Conservation (phyloP, 1,140 invertebrate genomes). For the Zaprionus ornatus region DNA sequence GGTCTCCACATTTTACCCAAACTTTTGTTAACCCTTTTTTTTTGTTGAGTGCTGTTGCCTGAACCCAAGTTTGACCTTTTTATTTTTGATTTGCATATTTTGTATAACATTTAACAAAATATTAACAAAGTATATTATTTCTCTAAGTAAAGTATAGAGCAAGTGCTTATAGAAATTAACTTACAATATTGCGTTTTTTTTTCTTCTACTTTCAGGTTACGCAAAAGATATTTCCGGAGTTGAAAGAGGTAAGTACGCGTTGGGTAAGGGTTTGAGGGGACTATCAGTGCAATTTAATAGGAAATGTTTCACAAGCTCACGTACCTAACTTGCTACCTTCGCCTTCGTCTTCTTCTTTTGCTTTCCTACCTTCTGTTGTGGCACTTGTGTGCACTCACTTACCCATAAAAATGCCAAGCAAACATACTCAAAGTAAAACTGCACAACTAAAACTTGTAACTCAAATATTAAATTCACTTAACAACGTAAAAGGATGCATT, state of each 20-base stretch:
- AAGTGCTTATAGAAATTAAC: slow-evolving; percentile 44
- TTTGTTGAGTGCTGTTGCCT: slow-evolving; percentile 1
- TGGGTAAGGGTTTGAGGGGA: background rate
- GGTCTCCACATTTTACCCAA: slow-evolving; percentile 9
- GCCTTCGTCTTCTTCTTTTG: background rate
- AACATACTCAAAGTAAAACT: slow-evolving; percentile 12
- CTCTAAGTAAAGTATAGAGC: background rate
- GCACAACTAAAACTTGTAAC: slow-evolving; percentile 10
- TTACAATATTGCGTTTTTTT: slow-evolving; percentile 29
- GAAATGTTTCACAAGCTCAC: slow-evolving; percentile 11
- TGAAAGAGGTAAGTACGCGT: slow-evolving; percentile 79
- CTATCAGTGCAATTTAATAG: slow-evolving; percentile 18
- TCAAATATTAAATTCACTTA: slow-evolving; percentile 24
- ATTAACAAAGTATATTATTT: slow-evolving; percentile 48
- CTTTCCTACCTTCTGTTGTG: background rate
- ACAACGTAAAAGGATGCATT: background rate
- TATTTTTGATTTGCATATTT: slow-evolving; percentile 44
- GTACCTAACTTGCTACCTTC: background rate
- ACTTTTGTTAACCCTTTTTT: slow-evolving; percentile 23
- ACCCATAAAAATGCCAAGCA: slow-evolving; percentile 24
- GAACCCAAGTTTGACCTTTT: slow-evolving; percentile 26
- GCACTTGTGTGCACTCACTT: slow-evolving; percentile 17
- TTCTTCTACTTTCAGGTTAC: slow-evolving; percentile 72
- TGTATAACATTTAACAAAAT: slow-evolving; percentile 33
- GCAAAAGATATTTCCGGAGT: slow-evolving; percentile 83